Percentiles rank a stretch among this genome's conserved stretches.
Conservation (phyloP, 92 coral and sea anemone species). For the Epizoanthus rinbou region DNA sequence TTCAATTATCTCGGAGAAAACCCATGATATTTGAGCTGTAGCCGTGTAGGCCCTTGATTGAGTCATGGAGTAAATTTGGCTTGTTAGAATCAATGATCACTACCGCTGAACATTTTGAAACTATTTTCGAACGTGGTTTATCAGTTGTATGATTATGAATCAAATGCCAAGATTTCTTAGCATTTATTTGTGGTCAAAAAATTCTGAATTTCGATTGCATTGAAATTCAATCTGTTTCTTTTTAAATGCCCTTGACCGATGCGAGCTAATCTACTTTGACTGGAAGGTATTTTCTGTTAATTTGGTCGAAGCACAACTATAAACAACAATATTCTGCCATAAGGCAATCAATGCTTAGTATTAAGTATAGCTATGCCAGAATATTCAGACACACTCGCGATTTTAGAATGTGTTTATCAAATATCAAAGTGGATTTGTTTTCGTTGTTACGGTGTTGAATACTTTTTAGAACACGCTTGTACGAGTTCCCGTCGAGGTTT, state of each 20-base stretch:
- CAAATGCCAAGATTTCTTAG: constrained; percentile 3
- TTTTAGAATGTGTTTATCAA: background rate
- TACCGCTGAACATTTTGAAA: background rate
- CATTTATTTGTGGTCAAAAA: background rate
- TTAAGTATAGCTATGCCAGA: background rate
- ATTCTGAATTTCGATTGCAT: constrained; percentile 1
- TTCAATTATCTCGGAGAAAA: constrained; percentile 38
- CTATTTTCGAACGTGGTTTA: background rate
- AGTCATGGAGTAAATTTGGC: background rate
- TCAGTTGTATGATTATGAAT: background rate
- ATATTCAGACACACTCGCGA: background rate
- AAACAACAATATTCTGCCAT: too few relatives aligned
- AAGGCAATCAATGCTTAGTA: too few relatives aligned
- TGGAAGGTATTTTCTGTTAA: background rate
- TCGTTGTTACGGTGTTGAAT: background rate
- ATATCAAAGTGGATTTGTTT: background rate
- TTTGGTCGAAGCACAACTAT: background rate
- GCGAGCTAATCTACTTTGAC: background rate
- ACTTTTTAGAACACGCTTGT: background rate
- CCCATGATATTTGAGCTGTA: constrained; percentile 40
- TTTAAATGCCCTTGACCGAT: constrained; percentile 43
- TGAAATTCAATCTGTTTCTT: constrained; percentile 18
- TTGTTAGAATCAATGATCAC: background rate
- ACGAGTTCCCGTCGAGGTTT: background rate
- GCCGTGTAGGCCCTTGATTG: background rate